Percentiles rank a stretch among this genome's conserved stretches.
Conservation (phyloP, 2,113 vertebrate species). For the Rhinichthys klamathensis region DNA sequence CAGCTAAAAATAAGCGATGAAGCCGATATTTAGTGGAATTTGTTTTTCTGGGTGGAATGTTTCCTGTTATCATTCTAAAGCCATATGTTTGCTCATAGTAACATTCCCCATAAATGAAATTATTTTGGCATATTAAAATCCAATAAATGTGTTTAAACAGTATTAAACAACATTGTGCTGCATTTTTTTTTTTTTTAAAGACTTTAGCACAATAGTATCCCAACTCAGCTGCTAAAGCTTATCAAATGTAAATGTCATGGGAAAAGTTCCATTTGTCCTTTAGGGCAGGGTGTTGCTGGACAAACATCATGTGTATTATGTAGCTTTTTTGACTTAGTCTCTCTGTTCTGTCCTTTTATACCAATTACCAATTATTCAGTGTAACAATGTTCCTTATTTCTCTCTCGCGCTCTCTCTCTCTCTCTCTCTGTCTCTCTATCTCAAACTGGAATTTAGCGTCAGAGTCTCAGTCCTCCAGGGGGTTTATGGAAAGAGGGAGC, state of each 20-base stretch:
- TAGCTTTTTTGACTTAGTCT: not conserved
- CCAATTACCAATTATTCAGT: not conserved
- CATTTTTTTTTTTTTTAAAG: not conserved
- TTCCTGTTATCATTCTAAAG: constrained; percentile 28
- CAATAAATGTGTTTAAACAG: not conserved
- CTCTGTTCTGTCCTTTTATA: not conserved
- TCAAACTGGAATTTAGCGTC: not conserved
- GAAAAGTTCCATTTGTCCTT: not conserved
- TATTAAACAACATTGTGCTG: not conserved
- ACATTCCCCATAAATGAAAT: not conserved
- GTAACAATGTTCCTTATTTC: not conserved
- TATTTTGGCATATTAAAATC: not conserved
- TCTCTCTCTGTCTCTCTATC: constrained; percentile 28
- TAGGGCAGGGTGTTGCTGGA: not conserved
- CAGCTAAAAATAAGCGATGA: constrained; percentile 54
- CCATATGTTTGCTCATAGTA: not conserved
- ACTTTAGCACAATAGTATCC: not conserved
- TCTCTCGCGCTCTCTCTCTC: not conserved
- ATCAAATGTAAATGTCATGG: not conserved
- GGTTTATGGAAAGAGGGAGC: constrained; percentile 34
- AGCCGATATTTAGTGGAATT: constrained; percentile 27
- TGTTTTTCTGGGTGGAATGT: constrained; percentile 15
- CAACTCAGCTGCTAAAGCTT: not conserved
- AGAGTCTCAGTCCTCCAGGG: constrained; percentile 19
- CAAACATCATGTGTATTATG: constrained; percentile 12